Conservation (phyloP, 1,140 invertebrate species). For the Mylabris phalerata region DNA sequence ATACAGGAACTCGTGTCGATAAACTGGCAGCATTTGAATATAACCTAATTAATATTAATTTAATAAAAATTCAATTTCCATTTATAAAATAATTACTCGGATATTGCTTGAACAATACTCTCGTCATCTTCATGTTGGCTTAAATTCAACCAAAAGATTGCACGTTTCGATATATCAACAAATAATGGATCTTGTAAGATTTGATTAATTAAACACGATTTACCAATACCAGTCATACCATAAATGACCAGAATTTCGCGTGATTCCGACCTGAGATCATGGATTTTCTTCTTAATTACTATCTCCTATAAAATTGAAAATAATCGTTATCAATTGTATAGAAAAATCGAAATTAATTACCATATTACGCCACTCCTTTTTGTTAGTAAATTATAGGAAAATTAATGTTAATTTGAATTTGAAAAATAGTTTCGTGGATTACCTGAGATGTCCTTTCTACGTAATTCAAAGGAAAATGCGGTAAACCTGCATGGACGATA, state of each 20-base stretch:
- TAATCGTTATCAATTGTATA: background rate
- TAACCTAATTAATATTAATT: slow-evolving; percentile 3
- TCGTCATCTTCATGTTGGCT: slow-evolving; percentile 14
- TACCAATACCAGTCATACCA: slow-evolving; percentile 24
- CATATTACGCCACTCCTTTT: slow-evolving; percentile 12
- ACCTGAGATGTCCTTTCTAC: slow-evolving; percentile 18
- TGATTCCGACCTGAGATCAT: slow-evolving; percentile 4
- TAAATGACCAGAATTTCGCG: slow-evolving; percentile 17
- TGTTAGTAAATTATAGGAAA: background rate
- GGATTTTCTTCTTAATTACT: slow-evolving; percentile 6
- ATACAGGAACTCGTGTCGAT: slow-evolving; percentile 1
- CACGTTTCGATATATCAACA: slow-evolving; percentile 14
- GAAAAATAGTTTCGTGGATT: background rate
- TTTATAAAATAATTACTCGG: slow-evolving; percentile 10
- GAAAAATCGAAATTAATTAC: background rate
- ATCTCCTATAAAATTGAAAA: slow-evolving; percentile 13
- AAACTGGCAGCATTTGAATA: slow-evolving; percentile 10
- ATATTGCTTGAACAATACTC: slow-evolving; percentile 13
- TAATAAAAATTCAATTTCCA: background rate
- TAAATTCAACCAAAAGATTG: slow-evolving; percentile 25
- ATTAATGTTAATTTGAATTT: background rate
- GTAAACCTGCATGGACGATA: slow-evolving; percentile 16
- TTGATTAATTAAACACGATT: slow-evolving; percentile 25
- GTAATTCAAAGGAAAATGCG: slow-evolving; percentile 23
- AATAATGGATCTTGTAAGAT: slow-evolving; percentile 16